These are phyloP conservation scores for Frieseomelitta varia DNA, from an alignment of 1,140 invertebrate genomes.

Conservation along the genomic window DNA sequence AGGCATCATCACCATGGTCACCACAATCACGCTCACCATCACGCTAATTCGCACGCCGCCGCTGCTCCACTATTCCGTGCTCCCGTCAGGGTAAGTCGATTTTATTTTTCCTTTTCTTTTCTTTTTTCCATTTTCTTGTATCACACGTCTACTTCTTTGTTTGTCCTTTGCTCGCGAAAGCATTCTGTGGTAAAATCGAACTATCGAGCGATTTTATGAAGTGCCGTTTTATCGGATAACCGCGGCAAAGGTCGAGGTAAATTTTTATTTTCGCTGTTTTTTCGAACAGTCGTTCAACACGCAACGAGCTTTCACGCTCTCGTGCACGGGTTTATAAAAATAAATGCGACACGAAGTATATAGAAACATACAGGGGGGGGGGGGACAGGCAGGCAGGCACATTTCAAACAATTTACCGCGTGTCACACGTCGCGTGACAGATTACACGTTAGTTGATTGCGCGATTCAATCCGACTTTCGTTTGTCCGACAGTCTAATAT, in stretches of 20 bases:
- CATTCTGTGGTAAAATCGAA: too few species aligned
- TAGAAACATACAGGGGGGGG: background rate
- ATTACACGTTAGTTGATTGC: conserved; percentile 24
- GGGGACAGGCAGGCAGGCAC: too few species aligned
- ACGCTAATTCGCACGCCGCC: conserved; percentile 68
- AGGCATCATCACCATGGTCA: conserved; percentile 80
- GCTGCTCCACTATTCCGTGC: conserved; percentile 72
- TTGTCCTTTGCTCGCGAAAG: too few species aligned
- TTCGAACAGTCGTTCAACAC: too few species aligned
- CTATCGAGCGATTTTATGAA: too few species aligned
- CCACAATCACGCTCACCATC: conserved; percentile 71
- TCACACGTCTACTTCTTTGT: too few species aligned
- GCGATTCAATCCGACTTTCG: conserved; percentile 25
- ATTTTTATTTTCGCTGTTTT: too few species aligned
- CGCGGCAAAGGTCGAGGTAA: too few species aligned
- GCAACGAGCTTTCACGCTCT: background rate
- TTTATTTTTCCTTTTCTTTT: background rate
- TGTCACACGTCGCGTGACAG: conserved; percentile 20
- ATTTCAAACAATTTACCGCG: background rate
- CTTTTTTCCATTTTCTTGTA: too few species aligned
- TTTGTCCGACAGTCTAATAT: conserved; percentile 40
- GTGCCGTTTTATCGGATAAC: too few species aligned
- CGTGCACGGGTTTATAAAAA: background rate
- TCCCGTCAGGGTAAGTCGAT: conserved; percentile 76
- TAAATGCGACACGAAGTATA: background rate